These are phyloP conservation scores for Callyntrura sp. DNA, from an alignment of 2,888 invertebrate species.

Conservation along the genomic window DNA sequence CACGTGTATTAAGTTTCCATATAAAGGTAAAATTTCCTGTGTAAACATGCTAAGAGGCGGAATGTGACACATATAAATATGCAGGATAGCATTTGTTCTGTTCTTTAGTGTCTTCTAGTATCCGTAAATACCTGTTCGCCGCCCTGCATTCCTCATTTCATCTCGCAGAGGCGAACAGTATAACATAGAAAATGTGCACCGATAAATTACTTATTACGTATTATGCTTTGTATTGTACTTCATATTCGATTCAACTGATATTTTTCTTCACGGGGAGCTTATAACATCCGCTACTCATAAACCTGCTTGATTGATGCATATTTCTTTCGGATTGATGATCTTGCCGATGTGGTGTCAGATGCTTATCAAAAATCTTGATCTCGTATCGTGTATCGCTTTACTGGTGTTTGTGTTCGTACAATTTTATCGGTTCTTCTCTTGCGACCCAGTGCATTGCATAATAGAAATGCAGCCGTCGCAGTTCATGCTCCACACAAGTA, in stretches of 20 bases:
- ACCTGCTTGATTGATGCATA: slow-evolving; percentile 66
- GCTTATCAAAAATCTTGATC: slow-evolving; percentile 70
- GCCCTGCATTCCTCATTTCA: background rate
- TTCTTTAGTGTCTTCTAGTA: background rate
- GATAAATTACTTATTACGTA: background rate
- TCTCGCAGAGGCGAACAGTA: background rate
- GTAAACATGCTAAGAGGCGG: slow-evolving; percentile 35
- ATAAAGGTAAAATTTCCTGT: slow-evolving; percentile 36
- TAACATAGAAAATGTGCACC: slow-evolving; percentile 10
- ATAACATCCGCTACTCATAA: slow-evolving; percentile 54
- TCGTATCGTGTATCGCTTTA: slow-evolving; percentile 20
- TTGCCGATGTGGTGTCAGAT: slow-evolving; percentile 72
- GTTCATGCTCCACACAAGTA: too few relatives aligned
- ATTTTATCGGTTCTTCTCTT: slow-evolving; percentile 54
- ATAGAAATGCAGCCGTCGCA: too few relatives aligned
- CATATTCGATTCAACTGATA: background rate
- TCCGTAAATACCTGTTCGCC: background rate
- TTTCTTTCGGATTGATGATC: slow-evolving; percentile 76
- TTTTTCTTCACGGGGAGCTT: slow-evolving; percentile 15
- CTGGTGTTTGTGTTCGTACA: slow-evolving; percentile 8
- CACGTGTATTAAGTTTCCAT: slow-evolving; percentile 8
- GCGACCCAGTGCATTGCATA: background rate
- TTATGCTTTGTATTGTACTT: slow-evolving; percentile 7
- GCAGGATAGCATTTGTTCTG: slow-evolving; percentile 14
- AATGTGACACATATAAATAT: slow-evolving; percentile 1